These are phyloP conservation scores for Alexandromys fortis DNA, from an alignment of 2,113 vertebrate genomes.

Conservation along the genomic window DNA sequence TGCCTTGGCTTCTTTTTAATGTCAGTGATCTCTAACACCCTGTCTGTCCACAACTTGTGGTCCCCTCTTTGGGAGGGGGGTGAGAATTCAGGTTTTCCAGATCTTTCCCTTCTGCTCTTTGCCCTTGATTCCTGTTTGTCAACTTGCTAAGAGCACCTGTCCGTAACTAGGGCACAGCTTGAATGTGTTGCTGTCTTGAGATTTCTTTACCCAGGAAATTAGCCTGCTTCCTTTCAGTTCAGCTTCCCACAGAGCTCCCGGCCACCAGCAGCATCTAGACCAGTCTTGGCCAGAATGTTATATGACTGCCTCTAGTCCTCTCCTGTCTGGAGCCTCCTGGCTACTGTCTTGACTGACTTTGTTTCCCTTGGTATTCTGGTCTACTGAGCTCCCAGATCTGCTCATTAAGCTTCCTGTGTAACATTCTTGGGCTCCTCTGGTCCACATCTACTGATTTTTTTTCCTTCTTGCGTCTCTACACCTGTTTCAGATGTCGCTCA, in stretches of 20 bases:
- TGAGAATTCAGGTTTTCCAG: neutral
- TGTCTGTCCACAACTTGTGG: neutral
- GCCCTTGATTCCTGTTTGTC: neutral
- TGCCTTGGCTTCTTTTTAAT: neutral
- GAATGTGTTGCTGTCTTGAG: neutral
- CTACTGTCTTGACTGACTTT: neutral
- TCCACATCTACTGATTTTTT: neutral
- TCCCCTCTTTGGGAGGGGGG: neutral
- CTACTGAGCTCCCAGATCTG: neutral
- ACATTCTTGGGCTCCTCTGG: neutral
- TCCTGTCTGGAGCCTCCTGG: neutral
- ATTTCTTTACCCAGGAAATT: neutral
- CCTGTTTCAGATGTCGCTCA: no score
- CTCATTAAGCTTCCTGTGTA: neutral
- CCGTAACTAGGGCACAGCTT: neutral
- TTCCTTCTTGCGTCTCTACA: neutral
- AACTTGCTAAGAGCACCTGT: neutral
- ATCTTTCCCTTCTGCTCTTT: neutral
- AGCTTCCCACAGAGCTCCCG: neutral
- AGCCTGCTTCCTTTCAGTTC: neutral
- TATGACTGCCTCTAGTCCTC: neutral
- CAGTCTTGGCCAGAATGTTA: neutral
- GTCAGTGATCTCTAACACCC: neutral
- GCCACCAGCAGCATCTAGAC: no score
- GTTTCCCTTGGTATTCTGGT: neutral